phyloP scores from a whole-genome alignment of 1,140 invertebrate genomes.

The Euura saliciscinereae region DNA sequence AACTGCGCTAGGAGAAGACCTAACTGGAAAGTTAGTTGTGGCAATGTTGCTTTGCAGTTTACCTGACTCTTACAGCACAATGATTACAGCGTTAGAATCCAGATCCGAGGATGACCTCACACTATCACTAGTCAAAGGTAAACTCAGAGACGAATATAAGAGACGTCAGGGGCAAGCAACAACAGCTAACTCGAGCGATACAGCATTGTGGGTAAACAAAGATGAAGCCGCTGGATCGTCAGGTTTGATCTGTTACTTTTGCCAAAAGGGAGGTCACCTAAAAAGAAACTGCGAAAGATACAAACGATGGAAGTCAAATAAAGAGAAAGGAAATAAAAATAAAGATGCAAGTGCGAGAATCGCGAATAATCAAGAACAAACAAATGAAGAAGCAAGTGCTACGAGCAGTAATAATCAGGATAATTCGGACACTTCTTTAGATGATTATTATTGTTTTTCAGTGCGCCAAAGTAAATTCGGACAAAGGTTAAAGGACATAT shows the following conservation, averaged over 20 bases:
- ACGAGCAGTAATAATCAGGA: too few relatives aligned
- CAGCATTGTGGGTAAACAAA: slow-evolving; percentile 16
- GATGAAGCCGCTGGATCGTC: neutral
- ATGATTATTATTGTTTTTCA: too few relatives aligned
- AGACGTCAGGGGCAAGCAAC: slow-evolving; percentile 8
- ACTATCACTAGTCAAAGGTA: slow-evolving; percentile 14
- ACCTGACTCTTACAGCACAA: slow-evolving; percentile 22
- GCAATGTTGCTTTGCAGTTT: slow-evolving; percentile 26
- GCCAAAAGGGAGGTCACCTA: neutral
- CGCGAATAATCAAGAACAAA: too few relatives aligned
- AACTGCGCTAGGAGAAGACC: slow-evolving; percentile 17
- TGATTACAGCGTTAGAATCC: slow-evolving; percentile 26
- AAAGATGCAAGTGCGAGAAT: too few relatives aligned
- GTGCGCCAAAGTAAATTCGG: too few relatives aligned
- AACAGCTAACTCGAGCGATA: neutral
- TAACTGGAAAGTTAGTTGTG: slow-evolving; percentile 20
- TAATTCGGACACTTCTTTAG: too few relatives aligned
- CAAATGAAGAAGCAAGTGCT: too few relatives aligned
- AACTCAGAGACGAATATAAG: slow-evolving; percentile 2
- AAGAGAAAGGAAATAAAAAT: too few relatives aligned
- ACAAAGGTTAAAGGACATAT: too few relatives aligned
- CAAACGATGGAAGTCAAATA: slow-evolving; percentile 3
- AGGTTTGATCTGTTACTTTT: slow-evolving; percentile 9
- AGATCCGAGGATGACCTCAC: slow-evolving; percentile 21
- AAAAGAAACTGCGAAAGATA: slow-evolving; percentile 12